Percentiles rank a stretch among this genome's conserved stretches.
Conservation (phyloP, 2,888 invertebrate species). For the Fissipunctia ypsillon region DNA sequence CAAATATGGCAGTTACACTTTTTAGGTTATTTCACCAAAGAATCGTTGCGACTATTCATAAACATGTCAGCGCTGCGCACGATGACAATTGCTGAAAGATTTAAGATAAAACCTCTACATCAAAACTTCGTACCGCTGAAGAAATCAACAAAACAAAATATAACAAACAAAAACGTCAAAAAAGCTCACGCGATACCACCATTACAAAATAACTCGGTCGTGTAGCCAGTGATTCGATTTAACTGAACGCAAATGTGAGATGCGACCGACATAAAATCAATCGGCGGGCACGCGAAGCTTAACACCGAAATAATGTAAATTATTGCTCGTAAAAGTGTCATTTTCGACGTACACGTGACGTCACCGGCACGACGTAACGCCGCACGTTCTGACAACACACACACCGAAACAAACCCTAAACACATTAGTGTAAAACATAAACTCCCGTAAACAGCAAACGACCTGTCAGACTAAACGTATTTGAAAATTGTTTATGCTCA, state of each 20-base stretch:
- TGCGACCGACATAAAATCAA: slow-evolving; percentile 89
- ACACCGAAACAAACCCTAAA: slow-evolving; percentile 72
- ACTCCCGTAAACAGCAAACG: slow-evolving; percentile 61
- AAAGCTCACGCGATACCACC: slow-evolving; percentile 86
- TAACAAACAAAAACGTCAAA: slow-evolving; percentile 75
- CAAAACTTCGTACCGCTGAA: slow-evolving; percentile 64
- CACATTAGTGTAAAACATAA: slow-evolving; percentile 65
- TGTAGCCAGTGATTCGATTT: slow-evolving; percentile 89
- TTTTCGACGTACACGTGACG: slow-evolving; percentile 89
- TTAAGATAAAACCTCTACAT: slow-evolving; percentile 58
- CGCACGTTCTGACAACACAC: slow-evolving; percentile 63
- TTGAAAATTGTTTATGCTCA: slow-evolving; percentile 80
- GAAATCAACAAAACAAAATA: slow-evolving; percentile 75
- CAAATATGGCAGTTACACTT: neutral
- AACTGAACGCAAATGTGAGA: slow-evolving; percentile 87
- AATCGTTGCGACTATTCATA: slow-evolving; percentile 4
- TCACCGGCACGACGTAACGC: slow-evolving; percentile 75
- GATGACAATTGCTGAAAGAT: slow-evolving; percentile 43
- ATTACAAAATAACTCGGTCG: slow-evolving; percentile 87
- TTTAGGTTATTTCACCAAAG: neutral
- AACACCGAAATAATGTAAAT: slow-evolving; percentile 90
- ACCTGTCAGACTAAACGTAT: slow-evolving; percentile 72
- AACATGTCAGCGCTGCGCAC: slow-evolving; percentile 35
- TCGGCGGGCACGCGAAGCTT: slow-evolving; percentile 89
- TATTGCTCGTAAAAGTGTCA: slow-evolving; percentile 90